A percentile compares a stretch with the other conserved stretches of the same genome.
Evolutionary conservation across 2,797 vertebrate genomes (phyloP).

Genomic region (Sylvilagus floridanus): DNA sequence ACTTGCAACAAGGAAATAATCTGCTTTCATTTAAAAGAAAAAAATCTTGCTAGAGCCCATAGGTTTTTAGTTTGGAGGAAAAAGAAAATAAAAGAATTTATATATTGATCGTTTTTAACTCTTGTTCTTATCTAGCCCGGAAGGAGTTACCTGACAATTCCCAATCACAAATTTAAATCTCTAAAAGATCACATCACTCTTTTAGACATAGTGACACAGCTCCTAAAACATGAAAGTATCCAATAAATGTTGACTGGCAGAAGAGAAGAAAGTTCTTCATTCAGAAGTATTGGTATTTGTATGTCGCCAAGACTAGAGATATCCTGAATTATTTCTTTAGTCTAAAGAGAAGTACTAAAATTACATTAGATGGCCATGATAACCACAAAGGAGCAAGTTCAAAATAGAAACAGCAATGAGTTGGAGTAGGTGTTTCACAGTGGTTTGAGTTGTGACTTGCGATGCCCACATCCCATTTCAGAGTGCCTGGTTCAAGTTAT

Average conservation of each 20-base stretch:
- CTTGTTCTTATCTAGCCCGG: not conserved
- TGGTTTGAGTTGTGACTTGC: too few species aligned
- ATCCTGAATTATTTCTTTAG: not conserved
- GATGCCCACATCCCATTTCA: too few species aligned
- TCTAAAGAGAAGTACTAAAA: not conserved
- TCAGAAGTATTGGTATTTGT: not conserved
- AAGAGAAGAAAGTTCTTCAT: not conserved
- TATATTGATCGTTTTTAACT: conserved; percentile 4
- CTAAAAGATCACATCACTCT: not conserved
- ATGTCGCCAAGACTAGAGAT: not conserved
- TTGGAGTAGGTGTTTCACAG: too few species aligned
- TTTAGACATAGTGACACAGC: not conserved
- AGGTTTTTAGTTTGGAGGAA: conserved; percentile 22
- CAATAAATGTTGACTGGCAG: too few species aligned
- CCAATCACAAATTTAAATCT: not conserved
- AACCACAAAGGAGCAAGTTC: conserved; percentile 15
- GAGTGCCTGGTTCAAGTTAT: too few species aligned
- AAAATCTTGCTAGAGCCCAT: not conserved
- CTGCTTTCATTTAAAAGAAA: conserved; percentile 8
- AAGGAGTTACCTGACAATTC: not conserved
- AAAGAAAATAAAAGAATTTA: conserved; percentile 8
- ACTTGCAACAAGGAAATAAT: conserved; percentile 39
- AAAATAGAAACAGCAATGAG: conserved; percentile 30
- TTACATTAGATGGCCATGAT: not conserved
- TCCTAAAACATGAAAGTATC: not conserved